phyloP scores from a whole-genome alignment of 2,113 vertebrate species.

The Poeciliopsis retropinna region DNA sequence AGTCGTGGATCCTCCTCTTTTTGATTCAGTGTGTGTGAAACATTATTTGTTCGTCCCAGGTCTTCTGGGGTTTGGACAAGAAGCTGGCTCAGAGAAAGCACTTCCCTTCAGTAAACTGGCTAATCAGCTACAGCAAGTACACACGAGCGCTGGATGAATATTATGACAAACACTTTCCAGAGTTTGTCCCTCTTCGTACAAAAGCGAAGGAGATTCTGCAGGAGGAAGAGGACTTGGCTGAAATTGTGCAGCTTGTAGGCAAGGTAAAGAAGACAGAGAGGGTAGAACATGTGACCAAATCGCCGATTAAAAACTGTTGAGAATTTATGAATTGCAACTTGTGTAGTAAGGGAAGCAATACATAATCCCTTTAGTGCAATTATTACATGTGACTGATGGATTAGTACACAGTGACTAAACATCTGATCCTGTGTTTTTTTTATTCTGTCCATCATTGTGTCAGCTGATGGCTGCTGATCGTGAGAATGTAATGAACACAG shows the following conservation, averaged over 20 bases:
- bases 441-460: neutral
- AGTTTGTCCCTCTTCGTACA: slow-evolving; percentile 94
- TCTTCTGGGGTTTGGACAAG: slow-evolving; percentile 99
- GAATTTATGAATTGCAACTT: too few relatives aligned
- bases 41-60: slow-evolving; percentile 70
- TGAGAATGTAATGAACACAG: neutral
- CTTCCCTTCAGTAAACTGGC: slow-evolving; percentile 98
- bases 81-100: slow-evolving; percentile 98
- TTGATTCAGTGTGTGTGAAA: neutral
- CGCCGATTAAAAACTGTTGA: neutral
- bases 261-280: slow-evolving; percentile 79
- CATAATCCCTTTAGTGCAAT: too few relatives aligned
- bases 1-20: neutral
- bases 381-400: too few relatives aligned
- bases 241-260: slow-evolving; percentile 97
- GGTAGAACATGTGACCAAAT: neutral
- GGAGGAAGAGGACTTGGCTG: slow-evolving; percentile 96
- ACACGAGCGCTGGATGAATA: slow-evolving; percentile 93
- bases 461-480: neutral
- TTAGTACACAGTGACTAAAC: neutral
- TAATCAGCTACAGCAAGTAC: slow-evolving; percentile 99
- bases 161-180: slow-evolving; percentile 95
- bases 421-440: neutral
- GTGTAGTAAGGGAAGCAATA: too few relatives aligned
- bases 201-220: slow-evolving; percentile 98